Evolutionary conservation across 2,113 vertebrate genomes (phyloP).

Genomic region (Cynocephalus volans): DNA sequence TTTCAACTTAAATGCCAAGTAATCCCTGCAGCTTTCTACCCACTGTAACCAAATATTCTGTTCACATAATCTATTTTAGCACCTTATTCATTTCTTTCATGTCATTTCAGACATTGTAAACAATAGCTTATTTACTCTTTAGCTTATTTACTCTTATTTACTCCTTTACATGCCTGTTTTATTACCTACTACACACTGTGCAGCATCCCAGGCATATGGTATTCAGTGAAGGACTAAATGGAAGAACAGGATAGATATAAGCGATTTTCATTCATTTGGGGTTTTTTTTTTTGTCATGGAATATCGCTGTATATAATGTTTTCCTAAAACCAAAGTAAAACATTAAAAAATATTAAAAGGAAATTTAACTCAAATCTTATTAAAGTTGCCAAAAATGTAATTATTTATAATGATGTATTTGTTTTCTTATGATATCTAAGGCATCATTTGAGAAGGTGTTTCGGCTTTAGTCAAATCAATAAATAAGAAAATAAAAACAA

Average conservation of each 20-base stretch:
- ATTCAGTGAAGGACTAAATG: neutral
- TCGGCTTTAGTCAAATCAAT: neutral
- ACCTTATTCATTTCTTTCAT: neutral
- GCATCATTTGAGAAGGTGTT: neutral
- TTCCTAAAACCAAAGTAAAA: slow-evolving; percentile 19
- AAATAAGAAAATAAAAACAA: neutral
- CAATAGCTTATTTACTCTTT: neutral
- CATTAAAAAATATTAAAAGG: neutral
- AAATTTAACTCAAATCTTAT: slow-evolving; percentile 7
- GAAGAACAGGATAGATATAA: neutral
- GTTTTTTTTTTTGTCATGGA: neutral
- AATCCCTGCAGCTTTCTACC: neutral
- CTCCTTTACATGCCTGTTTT: accelerated
- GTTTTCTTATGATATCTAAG: neutral
- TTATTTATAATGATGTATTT: neutral
- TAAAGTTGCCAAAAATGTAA: neutral
- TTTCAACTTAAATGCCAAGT: neutral
- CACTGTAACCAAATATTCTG: neutral
- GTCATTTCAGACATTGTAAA: neutral
- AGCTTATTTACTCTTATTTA: neutral
- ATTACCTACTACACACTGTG: neutral
- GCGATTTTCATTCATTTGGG: neutral
- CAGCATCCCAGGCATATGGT: neutral
- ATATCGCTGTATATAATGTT: neutral
- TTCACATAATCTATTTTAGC: neutral